A percentile compares a stretch with the other conserved stretches of the same genome.
phyloP scores from a whole-genome alignment of 1,140 invertebrate species.

The Pectinophora gossypiella region DNA sequence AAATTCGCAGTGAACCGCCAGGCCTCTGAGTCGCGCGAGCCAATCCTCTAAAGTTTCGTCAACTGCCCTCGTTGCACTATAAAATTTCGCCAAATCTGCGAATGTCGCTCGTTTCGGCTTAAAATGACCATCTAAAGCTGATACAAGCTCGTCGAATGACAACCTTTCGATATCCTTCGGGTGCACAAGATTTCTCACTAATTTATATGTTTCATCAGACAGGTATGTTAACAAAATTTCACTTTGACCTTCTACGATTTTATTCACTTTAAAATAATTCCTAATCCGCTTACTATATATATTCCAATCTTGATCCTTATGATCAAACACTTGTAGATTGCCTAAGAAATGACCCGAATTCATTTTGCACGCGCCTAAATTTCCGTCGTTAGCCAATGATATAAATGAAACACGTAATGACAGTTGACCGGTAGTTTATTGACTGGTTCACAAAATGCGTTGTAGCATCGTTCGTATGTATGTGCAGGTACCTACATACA shows the following conservation, averaged over 20 bases:
- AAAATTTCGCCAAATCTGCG: constrained; percentile 1
- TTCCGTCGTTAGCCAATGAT: too few relatives aligned
- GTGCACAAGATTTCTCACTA: constrained; percentile 1
- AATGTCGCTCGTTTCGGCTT: not conserved
- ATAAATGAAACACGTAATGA: too few relatives aligned
- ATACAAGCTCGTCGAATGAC: not conserved
- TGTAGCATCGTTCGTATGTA: too few relatives aligned
- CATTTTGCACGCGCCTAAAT: too few relatives aligned
- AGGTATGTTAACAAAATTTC: not conserved
- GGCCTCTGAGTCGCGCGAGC: constrained; percentile 6
- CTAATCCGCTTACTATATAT: not conserved
- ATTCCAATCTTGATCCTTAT: not conserved
- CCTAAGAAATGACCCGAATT: too few relatives aligned
- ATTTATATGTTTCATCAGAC: not conserved
- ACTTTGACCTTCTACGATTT: not conserved
- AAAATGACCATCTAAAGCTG: not conserved
- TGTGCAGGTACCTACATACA: too few relatives aligned
- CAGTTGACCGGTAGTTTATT: too few relatives aligned
- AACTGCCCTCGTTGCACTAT: not conserved
- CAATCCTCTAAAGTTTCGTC: not conserved
- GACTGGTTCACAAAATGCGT: too few relatives aligned
- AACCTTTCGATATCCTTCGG: not conserved
- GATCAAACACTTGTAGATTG: not conserved
- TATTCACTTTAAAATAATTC: not conserved
- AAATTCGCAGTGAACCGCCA: constrained; percentile 22